Evolutionary conservation across 1,140 invertebrate genomes (phyloP).

Genomic region (Pseudobourletiella spinata): DNA sequence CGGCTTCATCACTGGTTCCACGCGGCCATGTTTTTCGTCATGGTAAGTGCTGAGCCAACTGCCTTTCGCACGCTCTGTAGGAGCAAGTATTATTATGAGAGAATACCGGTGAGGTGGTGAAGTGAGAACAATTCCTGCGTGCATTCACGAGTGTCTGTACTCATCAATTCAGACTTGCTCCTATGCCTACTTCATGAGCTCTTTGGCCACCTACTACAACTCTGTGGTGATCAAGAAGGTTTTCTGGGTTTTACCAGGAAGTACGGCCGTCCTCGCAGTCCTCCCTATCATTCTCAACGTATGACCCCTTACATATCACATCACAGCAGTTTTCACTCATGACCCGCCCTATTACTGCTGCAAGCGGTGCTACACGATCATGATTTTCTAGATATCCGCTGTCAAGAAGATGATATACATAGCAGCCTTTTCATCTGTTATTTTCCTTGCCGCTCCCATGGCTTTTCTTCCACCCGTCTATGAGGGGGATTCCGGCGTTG

Average conservation of each 20-base stretch:
- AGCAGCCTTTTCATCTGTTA: not conserved
- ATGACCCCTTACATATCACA: not conserved
- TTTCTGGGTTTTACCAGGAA: not conserved
- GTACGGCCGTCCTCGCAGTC: not conserved
- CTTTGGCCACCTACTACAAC: not conserved
- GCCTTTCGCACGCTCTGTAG: no score
- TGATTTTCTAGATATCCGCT: not conserved
- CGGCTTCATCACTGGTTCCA: slow-evolving; percentile 50
- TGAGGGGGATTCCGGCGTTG: not conserved
- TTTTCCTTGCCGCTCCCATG: not conserved
- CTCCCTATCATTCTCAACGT: not conserved
- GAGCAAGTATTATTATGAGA: not conserved
- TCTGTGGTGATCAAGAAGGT: not conserved
- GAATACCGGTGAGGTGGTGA: not conserved
- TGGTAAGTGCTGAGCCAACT: no score
- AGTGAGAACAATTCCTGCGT: not conserved
- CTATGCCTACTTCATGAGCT: not conserved
- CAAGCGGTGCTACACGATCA: not conserved
- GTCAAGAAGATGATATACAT: slow-evolving; percentile 5
- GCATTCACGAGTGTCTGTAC: not conserved
- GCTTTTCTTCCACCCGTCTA: not conserved
- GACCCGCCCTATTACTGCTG: not conserved
- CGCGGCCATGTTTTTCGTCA: not conserved
- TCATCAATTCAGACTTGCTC: not conserved
- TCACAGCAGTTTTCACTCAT: not conserved